These are phyloP conservation scores for Coregonus ussuriensis DNA, from an alignment of 2,797 vertebrate genomes.

Conservation along the genomic window DNA sequence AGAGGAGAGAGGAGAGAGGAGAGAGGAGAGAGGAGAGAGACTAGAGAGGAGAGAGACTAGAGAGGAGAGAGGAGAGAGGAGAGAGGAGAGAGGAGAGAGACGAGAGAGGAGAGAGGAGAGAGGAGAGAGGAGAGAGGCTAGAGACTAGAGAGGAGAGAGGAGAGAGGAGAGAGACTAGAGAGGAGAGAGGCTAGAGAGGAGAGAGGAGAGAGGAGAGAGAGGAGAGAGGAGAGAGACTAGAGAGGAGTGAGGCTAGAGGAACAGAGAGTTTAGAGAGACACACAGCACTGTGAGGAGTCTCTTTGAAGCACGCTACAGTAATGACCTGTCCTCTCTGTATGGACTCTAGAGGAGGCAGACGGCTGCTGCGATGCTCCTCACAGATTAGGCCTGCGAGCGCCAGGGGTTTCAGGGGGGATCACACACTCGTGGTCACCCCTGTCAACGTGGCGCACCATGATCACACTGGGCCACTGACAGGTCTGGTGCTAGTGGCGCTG, in stretches of 20 bases:
- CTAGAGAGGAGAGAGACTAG: too few species aligned
- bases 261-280: constrained; percentile 26
- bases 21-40: too few species aligned
- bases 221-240: background rate
- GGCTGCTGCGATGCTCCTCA: constrained; percentile 57
- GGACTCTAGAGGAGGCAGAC: constrained; percentile 62
- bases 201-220: too few species aligned
- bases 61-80: too few species aligned
- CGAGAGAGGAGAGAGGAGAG: too few species aligned
- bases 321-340: constrained; percentile 72
- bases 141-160: too few species aligned
- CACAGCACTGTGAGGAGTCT: constrained; percentile 40
- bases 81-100: too few species aligned
- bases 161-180: too few species aligned
- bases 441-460: constrained; percentile 60
- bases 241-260: background rate
- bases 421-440: constrained; percentile 65
- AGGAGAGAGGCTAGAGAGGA: too few species aligned
- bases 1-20: fast-evolving
- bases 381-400: constrained; percentile 67
- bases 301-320: constrained; percentile 71
- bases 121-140: too few species aligned
- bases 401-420: constrained; percentile 42
- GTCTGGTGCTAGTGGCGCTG: constrained; percentile 46
- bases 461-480: constrained; percentile 61